phyloP scores from a whole-genome alignment of 2,113 vertebrate species.

The Ailuropoda melanoleuca region DNA sequence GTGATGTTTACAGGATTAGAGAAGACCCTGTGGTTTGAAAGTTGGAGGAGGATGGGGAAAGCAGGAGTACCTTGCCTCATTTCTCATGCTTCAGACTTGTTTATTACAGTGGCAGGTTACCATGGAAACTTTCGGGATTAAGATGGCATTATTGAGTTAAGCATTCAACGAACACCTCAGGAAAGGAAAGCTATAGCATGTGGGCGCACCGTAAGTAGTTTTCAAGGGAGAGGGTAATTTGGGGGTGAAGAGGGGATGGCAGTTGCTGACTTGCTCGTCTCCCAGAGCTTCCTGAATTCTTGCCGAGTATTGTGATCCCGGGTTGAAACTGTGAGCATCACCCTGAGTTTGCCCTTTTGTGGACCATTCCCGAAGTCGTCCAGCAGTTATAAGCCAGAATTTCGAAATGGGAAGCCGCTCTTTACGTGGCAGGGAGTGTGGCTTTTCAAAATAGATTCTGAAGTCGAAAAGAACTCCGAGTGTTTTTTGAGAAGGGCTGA shows the following conservation, averaged over 20 bases:
- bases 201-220: background rate
- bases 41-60: background rate
- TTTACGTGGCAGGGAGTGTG: conserved; percentile 67
- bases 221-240: conserved; percentile 39
- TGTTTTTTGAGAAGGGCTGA: conserved; percentile 86
- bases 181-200: conserved; percentile 51
- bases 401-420: conserved; percentile 75
- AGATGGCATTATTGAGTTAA: conserved; percentile 73
- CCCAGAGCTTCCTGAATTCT: conserved; percentile 48
- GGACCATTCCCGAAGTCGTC: conserved; percentile 72
- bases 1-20: background rate
- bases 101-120: conserved; percentile 55
- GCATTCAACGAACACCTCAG: conserved; percentile 52
- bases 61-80: background rate
- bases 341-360: conserved; percentile 45
- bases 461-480: conserved; percentile 82
- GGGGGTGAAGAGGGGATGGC: background rate
- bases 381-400: conserved; percentile 68
- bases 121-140: conserved; percentile 69
- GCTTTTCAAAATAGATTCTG: conserved; percentile 84
- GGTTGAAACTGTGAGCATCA: conserved; percentile 55
- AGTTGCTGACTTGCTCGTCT: conserved; percentile 20
- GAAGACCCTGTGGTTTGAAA: background rate
- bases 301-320: background rate
- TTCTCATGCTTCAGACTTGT: conserved; percentile 54